A percentile compares a stretch with the other conserved stretches of the same genome.
These are phyloP conservation scores for Stomatorhinus walkeri DNA, from an alignment of 2,797 vertebrate species.

Conservation along the genomic window DNA sequence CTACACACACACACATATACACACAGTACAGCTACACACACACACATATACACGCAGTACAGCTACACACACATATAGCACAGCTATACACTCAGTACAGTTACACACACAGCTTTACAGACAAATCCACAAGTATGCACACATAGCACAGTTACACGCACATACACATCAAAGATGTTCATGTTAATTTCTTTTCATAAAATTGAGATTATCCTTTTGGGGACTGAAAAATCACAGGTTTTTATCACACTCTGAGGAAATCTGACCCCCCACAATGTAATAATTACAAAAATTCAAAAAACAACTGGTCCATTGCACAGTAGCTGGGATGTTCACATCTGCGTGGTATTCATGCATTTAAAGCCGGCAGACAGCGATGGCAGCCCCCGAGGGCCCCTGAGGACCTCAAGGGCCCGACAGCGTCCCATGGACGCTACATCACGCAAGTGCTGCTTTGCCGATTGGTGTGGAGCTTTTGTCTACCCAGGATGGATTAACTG, in stretches of 20 bases:
- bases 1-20: too few relatives aligned
- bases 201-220: not conserved
- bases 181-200: not conserved
- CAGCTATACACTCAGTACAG: too few relatives aligned
- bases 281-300: not conserved
- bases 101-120: too few relatives aligned
- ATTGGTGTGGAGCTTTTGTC: constrained; percentile 7
- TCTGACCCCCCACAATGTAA: not conserved
- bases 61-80: not conserved
- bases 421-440: not conserved
- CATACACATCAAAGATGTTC: not conserved
- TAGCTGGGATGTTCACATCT: not conserved
- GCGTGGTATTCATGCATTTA: not conserved
- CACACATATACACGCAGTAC: too few relatives aligned
- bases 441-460: not conserved
- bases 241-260: not conserved
- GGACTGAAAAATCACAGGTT: not conserved
- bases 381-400: not conserved
- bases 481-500: constrained; percentile 8
- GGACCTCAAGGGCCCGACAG: not conserved
- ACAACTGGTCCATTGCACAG: not conserved
- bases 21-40: not conserved
- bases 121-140: too few relatives aligned
- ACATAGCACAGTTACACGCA: not conserved
- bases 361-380: not conserved